phyloP scores from a whole-genome alignment of 2,113 vertebrate species.

The Sturnira hondurensis region DNA sequence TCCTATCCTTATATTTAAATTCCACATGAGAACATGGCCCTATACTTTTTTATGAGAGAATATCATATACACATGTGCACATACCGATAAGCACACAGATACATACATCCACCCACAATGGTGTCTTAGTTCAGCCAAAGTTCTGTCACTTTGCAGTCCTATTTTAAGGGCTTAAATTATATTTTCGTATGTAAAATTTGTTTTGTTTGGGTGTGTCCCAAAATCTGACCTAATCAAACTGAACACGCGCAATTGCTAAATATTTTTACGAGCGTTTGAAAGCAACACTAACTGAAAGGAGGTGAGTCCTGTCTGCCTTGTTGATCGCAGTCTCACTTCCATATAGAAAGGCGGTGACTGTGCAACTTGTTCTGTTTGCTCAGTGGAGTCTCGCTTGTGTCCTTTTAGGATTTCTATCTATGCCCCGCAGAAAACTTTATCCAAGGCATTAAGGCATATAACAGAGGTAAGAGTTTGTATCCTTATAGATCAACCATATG shows the following conservation, averaged over 20 bases:
- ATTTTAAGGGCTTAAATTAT: background rate
- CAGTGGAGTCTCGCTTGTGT: background rate
- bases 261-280: background rate
- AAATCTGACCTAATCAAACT: background rate
- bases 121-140: background rate
- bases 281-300: background rate
- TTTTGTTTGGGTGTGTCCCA: background rate
- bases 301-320: background rate
- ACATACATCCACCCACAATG: no score
- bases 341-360: background rate
- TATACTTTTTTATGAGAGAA: background rate
- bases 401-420: background rate
- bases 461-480: background rate
- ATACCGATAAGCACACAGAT: background rate
- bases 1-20: background rate
- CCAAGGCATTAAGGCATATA: background rate
- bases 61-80: background rate
- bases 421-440: background rate
- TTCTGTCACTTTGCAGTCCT: background rate
- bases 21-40: background rate
- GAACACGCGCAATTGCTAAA: background rate
- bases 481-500: background rate
- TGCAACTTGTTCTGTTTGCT: background rate
- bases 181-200: background rate
- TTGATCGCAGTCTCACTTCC: background rate